A percentile compares a stretch with the other conserved stretches of the same genome.
Conservation (phyloP, 2,888 invertebrate species). For the Lepidochitona cinerea region DNA sequence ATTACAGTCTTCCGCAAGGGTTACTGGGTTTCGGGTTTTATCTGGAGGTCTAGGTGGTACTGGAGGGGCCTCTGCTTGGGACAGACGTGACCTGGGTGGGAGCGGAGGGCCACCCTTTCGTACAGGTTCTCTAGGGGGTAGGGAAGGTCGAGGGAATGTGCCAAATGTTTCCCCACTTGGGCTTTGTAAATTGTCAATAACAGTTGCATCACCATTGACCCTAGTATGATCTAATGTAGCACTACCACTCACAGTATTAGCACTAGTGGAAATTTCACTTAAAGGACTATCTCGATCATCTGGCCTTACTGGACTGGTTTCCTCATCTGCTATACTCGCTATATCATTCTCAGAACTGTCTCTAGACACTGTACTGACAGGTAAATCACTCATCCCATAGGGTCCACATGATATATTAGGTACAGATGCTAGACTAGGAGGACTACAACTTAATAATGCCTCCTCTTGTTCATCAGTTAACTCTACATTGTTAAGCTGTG, state of each 20-base stretch:
- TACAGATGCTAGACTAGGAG: slow-evolving; percentile 36
- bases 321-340: background rate
- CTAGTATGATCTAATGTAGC: background rate
- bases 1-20: background rate
- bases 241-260: background rate
- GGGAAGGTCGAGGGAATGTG: slow-evolving; percentile 4
- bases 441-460: background rate
- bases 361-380: slow-evolving; percentile 2
- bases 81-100: background rate
- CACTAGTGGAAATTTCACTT: background rate
- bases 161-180: background rate
- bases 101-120: slow-evolving; percentile 1
- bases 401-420: slow-evolving; percentile 47
- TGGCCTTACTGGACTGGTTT: background rate
- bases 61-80: background rate
- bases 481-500: background rate
- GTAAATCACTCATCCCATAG: background rate
- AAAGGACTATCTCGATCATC: background rate
- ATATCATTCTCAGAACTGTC: slow-evolving; percentile 30
- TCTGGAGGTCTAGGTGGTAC: background rate
- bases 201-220: background rate
- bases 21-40: background rate
- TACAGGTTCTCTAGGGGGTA: background rate
- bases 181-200: background rate
- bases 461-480: background rate